A percentile compares a stretch with the other conserved stretches of the same genome.
phyloP scores from a whole-genome alignment of 2,888 invertebrate genomes.

The Gastrophysa polygoni region DNA sequence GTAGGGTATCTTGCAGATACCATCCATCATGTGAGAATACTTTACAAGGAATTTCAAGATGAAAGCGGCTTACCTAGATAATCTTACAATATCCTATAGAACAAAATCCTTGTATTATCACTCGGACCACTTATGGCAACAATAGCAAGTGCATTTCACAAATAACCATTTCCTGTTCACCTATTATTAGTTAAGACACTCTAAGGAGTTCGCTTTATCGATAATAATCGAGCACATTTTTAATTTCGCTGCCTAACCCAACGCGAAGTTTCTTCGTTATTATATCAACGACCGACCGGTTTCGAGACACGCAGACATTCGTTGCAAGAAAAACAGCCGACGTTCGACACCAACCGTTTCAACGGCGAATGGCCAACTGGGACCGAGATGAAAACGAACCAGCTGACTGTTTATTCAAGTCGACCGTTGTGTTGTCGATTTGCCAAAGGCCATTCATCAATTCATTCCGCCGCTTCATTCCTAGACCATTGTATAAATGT shows the following conservation, averaged over 20 bases:
- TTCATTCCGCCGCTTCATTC: not conserved
- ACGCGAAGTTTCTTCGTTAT: not conserved
- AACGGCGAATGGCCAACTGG: conserved; percentile 15
- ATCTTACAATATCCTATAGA: not conserved
- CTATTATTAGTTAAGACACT: no score
- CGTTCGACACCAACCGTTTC: conserved; percentile 12
- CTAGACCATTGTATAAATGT: no score
- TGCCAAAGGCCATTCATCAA: not conserved
- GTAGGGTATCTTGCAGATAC: no score
- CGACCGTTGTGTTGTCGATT: not conserved
- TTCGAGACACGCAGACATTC: not conserved
- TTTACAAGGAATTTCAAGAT: not conserved
- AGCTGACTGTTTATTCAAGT: conserved; percentile 15
- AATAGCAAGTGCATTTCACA: conserved; percentile 10
- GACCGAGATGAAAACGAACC: conserved; percentile 12
- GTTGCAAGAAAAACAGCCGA: not conserved
- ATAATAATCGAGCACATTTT: not conserved
- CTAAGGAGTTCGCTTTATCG: no score
- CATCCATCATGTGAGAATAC: no score
- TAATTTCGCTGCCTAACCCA: not conserved
- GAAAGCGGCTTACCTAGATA: not conserved
- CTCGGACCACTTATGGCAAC: not conserved
- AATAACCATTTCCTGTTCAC: conserved; percentile 7
- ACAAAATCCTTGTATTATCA: not conserved
- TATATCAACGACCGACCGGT: not conserved